Base-by-base conservation (phyloP, 2,113 vertebrate species). In the Python bivittatus region DNA sequence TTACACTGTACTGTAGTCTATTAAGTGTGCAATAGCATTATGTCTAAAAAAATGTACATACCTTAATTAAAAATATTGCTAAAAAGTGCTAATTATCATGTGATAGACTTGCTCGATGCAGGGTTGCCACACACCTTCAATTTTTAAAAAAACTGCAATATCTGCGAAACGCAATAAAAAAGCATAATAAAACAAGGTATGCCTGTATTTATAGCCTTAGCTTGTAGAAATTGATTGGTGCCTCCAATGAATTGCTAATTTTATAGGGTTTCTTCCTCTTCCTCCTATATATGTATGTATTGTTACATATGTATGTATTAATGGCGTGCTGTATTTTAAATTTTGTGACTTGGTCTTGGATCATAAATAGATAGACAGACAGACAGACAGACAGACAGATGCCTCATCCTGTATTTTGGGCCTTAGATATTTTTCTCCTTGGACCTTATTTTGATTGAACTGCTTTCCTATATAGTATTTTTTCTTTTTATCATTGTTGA, bases 381-480 rank as follows among this genome's bases (percentile, higher is more conserved):
- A 9, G 23, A 25, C 23, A 8, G 60, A 61, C 23, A 42, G n/a
- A n/a, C n/a, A n/a, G 85, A 48, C 27, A n/a, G 22, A 38, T 87
- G 25, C 61, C 52, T 79, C 25, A 15, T 85, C 61, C 42, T 52
- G 57, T 52, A 38, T 88, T 88, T 48, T 29, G 64, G n/a, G 54
- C 53, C 91, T 92, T 88, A 88, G 85, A 92, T 88, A 22, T 44
- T 57, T n/a, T 29, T 54, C 25, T 38, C 83, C 33, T 60, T 84
- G 84, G 42, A 83, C 64, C 89, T 90, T 56, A 3, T 29, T 56
- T 84, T 79, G 72, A 57, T 84, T 64, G 60, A 86, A 72, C 48
- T 27, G 9, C 54, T 92, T 90, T 90, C 91, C 57, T 84, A 23
- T 84, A 58, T 52, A 23, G 29, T 90, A 42, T 53, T 88, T 89